Evolutionary conservation across 2,888 invertebrate genomes (phyloP), one percentile per base, ranked within the genome.

Genomic region (Tanytarsus gracilentus): DNA sequence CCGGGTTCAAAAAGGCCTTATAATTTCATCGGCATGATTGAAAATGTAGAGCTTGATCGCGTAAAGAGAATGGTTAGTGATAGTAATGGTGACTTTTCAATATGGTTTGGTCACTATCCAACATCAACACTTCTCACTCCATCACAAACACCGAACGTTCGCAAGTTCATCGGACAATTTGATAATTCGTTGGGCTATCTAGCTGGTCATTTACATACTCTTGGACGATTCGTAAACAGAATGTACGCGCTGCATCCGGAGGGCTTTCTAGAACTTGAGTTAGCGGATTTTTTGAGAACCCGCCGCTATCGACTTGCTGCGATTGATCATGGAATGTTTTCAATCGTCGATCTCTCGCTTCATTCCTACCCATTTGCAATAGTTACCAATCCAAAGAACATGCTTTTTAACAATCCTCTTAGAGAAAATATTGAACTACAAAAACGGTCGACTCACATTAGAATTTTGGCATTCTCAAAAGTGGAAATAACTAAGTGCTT

Each of bases 231-330:
- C 5, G 83, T 90, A 1, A 84, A 86, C 6, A 77, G 82, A 64
- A 93, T 95, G 93, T 92, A 93, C 69, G 86, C 91, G 1, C 76
- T 86, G 65, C 94, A 94, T 68, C 82, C 83, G 66, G 80, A 80
- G 63, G 93, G 93, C 4, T 87, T 81, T 69, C 75, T 94, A 62
- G 95, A 95, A 74, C 76, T 94, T 61, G 95, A 95, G 74, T 75
- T 94, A 59, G 90, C 86, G 7, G 95, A 95, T 75, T 95, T 94
- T 93, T 94, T 90, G 73, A 88, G 89, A 67, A 88, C 87, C 69
- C 79, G 93, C 76, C 79, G 86, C 88, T 87, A 76, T 74, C 80
- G 94, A 36, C 70, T 94, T 53, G 80, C 83, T 63, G 92, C 87
- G n/a, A 81, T 94, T 65, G 94, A 95, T 73, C 88, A 93, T 72